phyloP scores from a whole-genome alignment of 2,113 vertebrate species.

The Dissostichus mawsoni region DNA sequence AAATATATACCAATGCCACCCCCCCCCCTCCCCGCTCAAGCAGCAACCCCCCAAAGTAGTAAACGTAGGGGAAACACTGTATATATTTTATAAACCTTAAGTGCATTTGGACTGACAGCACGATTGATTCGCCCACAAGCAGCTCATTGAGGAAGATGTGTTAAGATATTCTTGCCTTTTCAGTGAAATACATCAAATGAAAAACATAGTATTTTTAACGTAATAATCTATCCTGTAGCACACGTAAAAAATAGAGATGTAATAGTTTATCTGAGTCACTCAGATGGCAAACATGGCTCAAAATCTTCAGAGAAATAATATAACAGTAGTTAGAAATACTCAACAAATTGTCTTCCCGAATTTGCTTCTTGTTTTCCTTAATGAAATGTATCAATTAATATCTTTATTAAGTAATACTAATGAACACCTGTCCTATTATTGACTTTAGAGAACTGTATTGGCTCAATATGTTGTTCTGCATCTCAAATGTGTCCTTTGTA shows the following conservation, averaged over 20 bases:
- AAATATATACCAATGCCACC: too few species aligned
- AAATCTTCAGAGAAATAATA: neutral
- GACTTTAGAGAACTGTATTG: neutral
- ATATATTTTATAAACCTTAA: neutral
- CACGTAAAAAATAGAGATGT: too few species aligned
- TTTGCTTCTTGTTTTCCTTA: neutral
- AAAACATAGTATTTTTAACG: neutral
- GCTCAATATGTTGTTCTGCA: neutral
- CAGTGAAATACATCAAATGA: conserved; percentile 2
- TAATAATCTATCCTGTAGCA: too few species aligned
- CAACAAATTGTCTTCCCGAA: too few species aligned
- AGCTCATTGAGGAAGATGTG: neutral
- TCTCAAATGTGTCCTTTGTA: neutral
- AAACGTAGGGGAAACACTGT: too few species aligned
- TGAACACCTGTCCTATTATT: neutral
- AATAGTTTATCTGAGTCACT: neutral
- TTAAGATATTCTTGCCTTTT: neutral
- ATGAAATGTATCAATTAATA: neutral
- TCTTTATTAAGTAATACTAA: neutral
- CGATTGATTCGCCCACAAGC: conserved; percentile 1
- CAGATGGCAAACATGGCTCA: neutral
- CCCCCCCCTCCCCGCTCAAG: too few species aligned
- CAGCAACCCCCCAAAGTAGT: too few species aligned
- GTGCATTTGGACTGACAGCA: conserved; percentile 6
- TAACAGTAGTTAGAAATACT: neutral